phyloP scores from a whole-genome alignment of 2,888 invertebrate species.

The Cryptocheilus praepositus region DNA sequence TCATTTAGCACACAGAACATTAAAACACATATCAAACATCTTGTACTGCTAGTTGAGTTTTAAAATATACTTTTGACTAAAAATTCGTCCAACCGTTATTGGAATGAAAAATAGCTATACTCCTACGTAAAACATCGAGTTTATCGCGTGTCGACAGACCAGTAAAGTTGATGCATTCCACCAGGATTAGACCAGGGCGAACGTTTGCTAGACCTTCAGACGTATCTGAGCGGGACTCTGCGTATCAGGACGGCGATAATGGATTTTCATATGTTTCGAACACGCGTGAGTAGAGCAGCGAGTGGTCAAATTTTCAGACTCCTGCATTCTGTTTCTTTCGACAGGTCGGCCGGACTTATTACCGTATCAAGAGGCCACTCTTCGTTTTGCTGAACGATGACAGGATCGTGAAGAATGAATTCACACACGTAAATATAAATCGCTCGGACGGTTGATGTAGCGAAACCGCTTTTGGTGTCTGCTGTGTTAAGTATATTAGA shows the following conservation, averaged over 20 bases:
- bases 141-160: too few relatives aligned
- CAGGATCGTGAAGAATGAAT: conserved; percentile 58
- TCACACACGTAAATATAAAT: conserved; percentile 58
- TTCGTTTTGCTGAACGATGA: conserved; percentile 69
- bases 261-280: conserved; percentile 63
- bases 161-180: too few relatives aligned
- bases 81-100: too few relatives aligned
- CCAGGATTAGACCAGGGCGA: conserved; percentile 54
- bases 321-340: conserved; percentile 9
- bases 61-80: too few relatives aligned
- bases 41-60: too few relatives aligned
- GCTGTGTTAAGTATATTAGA: too few relatives aligned
- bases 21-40: too few relatives aligned
- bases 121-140: too few relatives aligned
- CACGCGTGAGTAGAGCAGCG: conserved; percentile 39
- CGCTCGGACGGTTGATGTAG: neutral
- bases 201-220: conserved; percentile 52
- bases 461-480: too few relatives aligned
- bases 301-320: neutral
- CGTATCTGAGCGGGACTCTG: conserved; percentile 51
- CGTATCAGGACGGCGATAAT: conserved; percentile 64
- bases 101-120: too few relatives aligned
- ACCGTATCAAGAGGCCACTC: conserved; percentile 67
- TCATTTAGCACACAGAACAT: too few relatives aligned
- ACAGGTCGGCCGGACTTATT: conserved; percentile 65